Percentiles rank a stretch among this genome's conserved stretches.
phyloP scores from a whole-genome alignment of 2,888 invertebrate species.

The Drosophila aldrichi region DNA sequence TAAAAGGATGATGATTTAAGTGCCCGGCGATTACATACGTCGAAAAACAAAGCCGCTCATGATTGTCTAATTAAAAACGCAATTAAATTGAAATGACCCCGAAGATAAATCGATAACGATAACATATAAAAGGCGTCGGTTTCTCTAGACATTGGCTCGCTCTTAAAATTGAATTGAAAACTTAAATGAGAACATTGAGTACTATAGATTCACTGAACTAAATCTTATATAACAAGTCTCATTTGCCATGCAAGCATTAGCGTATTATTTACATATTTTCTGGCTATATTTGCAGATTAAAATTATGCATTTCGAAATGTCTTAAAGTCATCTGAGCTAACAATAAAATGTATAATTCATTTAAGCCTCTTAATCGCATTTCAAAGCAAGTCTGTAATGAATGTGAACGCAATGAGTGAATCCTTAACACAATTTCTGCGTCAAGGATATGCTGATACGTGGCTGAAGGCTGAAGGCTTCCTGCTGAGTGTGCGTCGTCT shows the following conservation, averaged over 20 bases:
- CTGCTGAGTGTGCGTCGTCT: slow-evolving; percentile 10
- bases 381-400: slow-evolving; percentile 32
- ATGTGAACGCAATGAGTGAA: slow-evolving; percentile 41
- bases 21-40: slow-evolving; percentile 15
- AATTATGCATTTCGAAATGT: background rate
- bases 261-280: background rate
- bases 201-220: too few species aligned
- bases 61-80: slow-evolving; percentile 44
- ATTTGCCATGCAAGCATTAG: background rate
- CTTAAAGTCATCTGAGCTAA: background rate
- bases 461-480: slow-evolving; percentile 19
- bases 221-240: too few species aligned
- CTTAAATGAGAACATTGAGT: too few species aligned
- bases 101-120: slow-evolving; percentile 18
- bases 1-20: slow-evolving; percentile 21
- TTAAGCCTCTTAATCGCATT: slow-evolving; percentile 5
- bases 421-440: slow-evolving; percentile 53
- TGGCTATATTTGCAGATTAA: background rate
- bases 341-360: background rate
- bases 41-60: slow-evolving; percentile 11
- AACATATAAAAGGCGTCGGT: background rate
- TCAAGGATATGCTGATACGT: slow-evolving; percentile 38
- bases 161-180: background rate
- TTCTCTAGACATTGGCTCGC: too few species aligned
- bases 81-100: slow-evolving; percentile 19